phyloP scores from a whole-genome alignment of 1,140 invertebrate genomes.

The Caligus rogercresseyi region DNA sequence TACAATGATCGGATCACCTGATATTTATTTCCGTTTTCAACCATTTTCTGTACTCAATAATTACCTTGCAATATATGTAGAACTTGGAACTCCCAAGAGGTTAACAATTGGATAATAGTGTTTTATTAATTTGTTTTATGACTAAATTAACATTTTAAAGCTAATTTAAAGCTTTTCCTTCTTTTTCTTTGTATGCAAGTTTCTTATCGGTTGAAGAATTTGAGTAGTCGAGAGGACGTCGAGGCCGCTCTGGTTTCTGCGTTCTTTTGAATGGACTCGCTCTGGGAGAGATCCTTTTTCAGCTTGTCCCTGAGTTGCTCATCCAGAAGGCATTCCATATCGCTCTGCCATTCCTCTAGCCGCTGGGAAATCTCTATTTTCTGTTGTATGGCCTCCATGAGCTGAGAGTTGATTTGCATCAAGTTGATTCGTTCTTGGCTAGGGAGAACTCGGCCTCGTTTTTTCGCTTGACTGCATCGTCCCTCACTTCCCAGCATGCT shows the following conservation, averaged over 20 bases:
- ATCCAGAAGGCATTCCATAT: conserved; percentile 77
- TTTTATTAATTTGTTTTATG: too few relatives aligned
- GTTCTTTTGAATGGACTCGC: too few relatives aligned
- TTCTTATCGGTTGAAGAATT: neutral
- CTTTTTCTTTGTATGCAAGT: too few relatives aligned
- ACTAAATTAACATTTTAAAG: too few relatives aligned
- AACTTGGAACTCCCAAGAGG: too few relatives aligned
- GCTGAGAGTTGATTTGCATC: conserved; percentile 71
- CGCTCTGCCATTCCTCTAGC: conserved; percentile 81
- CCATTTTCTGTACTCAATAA: too few relatives aligned
- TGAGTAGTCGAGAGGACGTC: neutral
- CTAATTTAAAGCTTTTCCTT: too few relatives aligned
- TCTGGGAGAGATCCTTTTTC: conserved; percentile 27
- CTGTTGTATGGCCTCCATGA: conserved; percentile 83
- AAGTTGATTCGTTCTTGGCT: conserved; percentile 68
- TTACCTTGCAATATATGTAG: too few relatives aligned
- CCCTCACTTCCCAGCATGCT: conserved; percentile 29
- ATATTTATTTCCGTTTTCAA: too few relatives aligned
- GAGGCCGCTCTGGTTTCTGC: neutral
- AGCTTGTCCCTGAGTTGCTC: conserved; percentile 71
- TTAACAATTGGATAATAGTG: too few relatives aligned
- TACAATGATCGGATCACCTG: too few relatives aligned
- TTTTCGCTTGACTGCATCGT: conserved; percentile 65
- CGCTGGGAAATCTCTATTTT: conserved; percentile 85
- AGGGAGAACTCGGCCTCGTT: conserved; percentile 73